A percentile compares a stretch with the other conserved stretches of the same genome.
Evolutionary conservation across 2,888 invertebrate genomes (phyloP).

Genomic region (Caenorhabditis plicata): DNA sequence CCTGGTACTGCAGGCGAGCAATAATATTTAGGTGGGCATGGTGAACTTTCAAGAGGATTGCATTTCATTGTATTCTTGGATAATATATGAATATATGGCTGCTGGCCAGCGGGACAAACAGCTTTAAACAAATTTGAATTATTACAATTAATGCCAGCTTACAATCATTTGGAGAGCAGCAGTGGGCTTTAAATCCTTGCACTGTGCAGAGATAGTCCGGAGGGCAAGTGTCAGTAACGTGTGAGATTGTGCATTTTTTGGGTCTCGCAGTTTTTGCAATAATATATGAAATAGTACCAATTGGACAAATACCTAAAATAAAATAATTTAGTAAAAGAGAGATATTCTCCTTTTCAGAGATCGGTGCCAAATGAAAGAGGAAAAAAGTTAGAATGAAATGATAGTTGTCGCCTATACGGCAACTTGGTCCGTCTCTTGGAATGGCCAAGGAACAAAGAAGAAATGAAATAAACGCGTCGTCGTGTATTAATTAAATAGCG

Average conservation of each 20-base stretch:
- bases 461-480: no score
- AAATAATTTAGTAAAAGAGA: not conserved
- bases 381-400: no score
- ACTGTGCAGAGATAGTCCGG: slow-evolving; percentile 37
- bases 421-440: no score
- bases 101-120: slow-evolving; percentile 39
- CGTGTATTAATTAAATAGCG: no score
- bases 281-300: slow-evolving; percentile 31
- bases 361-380: no score
- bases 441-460: no score
- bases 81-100: slow-evolving; percentile 33
- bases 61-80: slow-evolving; percentile 42
- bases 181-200: slow-evolving; percentile 31
- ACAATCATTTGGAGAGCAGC: slow-evolving; percentile 42
- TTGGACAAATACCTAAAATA: slow-evolving; percentile 39
- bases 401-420: no score
- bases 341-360: not conserved
- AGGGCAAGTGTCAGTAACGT: slow-evolving; percentile 31
- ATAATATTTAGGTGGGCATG: slow-evolving; percentile 35
- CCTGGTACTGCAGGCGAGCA: slow-evolving; percentile 44
- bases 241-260: slow-evolving; percentile 29
- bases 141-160: not conserved
- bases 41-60: slow-evolving; percentile 32
- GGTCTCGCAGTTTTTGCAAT: slow-evolving; percentile 25
- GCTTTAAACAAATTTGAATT: slow-evolving; percentile 12